phyloP scores from a whole-genome alignment of 2,888 invertebrate genomes.

The Cotesia congregata region DNA sequence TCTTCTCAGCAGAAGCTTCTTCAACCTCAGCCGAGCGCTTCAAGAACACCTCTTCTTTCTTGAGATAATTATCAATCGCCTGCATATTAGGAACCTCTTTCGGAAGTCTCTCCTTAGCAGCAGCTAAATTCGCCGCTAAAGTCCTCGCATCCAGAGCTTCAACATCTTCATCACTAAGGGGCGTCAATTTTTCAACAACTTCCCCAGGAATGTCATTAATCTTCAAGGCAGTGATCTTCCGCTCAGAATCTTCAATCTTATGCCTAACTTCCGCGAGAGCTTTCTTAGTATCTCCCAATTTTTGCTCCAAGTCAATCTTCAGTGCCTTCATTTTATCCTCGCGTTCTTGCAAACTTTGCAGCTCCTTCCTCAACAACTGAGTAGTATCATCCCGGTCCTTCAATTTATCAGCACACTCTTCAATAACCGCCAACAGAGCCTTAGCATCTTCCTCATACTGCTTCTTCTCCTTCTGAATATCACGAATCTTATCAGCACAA shows the following conservation, averaged over 20 bases:
- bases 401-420: conserved; percentile 75
- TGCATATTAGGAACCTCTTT: conserved; percentile 65
- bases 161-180: conserved; percentile 79
- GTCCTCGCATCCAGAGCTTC: conserved; percentile 72
- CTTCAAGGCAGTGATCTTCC: conserved; percentile 74
- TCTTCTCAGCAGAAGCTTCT: conserved; percentile 82
- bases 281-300: conserved; percentile 75
- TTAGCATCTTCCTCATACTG: conserved; percentile 74
- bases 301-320: conserved; percentile 83
- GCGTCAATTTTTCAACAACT: conserved; percentile 69
- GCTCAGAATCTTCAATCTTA: conserved; percentile 74
- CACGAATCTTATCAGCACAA: conserved; percentile 77
- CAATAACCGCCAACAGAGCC: conserved; percentile 73
- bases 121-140: conserved; percentile 77
- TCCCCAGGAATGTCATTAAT: conserved; percentile 77
- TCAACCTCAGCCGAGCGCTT: conserved; percentile 85
- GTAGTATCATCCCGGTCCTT: conserved; percentile 74
- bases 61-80: conserved; percentile 75
- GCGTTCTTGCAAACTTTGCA: conserved; percentile 74
- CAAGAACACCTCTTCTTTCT: conserved; percentile 81
- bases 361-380: conserved; percentile 75
- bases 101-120: conserved; percentile 71
- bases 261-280: conserved; percentile 73
- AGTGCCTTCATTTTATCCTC: conserved; percentile 80
- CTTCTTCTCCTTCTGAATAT: conserved; percentile 74